These are phyloP conservation scores for Hyles vespertilio DNA, from an alignment of 1,140 invertebrate species.

Conservation along the genomic window DNA sequence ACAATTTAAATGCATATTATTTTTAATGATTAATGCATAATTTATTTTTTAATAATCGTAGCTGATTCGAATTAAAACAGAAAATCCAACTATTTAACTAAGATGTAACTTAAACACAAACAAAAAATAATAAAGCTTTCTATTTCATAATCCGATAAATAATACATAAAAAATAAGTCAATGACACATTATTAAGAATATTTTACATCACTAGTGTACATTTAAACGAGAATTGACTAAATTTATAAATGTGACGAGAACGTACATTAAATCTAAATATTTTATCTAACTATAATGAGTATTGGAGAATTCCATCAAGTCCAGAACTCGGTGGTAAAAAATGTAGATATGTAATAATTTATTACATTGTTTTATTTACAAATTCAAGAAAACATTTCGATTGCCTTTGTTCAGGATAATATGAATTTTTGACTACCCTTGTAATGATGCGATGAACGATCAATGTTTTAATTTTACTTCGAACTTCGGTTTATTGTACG, in stretches of 20 bases:
- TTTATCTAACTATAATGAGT: slow-evolving; percentile 17
- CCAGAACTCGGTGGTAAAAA: slow-evolving; percentile 35
- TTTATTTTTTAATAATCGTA: not conserved
- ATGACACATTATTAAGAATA: slow-evolving; percentile 8
- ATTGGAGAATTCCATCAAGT: slow-evolving; percentile 25
- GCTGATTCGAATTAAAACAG: slow-evolving; percentile 7
- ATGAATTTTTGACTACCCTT: no score
- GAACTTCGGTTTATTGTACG: no score
- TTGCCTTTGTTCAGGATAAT: no score
- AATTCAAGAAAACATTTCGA: no score
- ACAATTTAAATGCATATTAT: no score
- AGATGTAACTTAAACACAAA: slow-evolving; percentile 3
- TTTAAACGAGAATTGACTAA: slow-evolving; percentile 37
- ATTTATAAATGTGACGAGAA: slow-evolving; percentile 35
- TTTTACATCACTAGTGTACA: slow-evolving; percentile 24
- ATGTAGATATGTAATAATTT: slow-evolving; percentile 25
- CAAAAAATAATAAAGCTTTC: slow-evolving; percentile 6
- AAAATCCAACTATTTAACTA: slow-evolving; percentile 8
- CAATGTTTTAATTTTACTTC: not conserved
- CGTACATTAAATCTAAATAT: slow-evolving; percentile 18
- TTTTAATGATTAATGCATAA: not conserved
- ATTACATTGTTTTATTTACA: no score
- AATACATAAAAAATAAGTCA: not conserved
- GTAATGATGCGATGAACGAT: not conserved
- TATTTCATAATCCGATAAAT: slow-evolving; percentile 8